Conservation (phyloP, 2,888 invertebrate species). For the Sinohyriopsis cumingii region DNA sequence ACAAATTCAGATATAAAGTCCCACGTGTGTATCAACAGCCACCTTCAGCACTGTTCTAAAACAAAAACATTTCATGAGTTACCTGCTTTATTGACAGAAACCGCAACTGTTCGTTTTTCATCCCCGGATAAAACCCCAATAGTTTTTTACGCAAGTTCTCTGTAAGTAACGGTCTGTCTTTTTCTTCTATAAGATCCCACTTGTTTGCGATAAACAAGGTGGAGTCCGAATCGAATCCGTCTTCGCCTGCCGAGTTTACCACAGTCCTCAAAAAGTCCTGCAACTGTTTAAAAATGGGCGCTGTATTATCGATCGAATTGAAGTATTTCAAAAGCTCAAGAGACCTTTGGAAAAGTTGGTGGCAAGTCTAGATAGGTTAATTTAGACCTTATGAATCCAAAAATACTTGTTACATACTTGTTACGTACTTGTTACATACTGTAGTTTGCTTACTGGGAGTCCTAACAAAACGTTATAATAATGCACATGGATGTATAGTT, state of each 20-base stretch:
- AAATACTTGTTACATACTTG: too few relatives aligned
- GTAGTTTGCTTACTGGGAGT: too few relatives aligned
- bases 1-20: too few relatives aligned
- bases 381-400: too few relatives aligned
- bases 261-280: constrained; percentile 52
- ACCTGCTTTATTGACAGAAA: constrained; percentile 54
- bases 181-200: constrained; percentile 56
- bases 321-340: too few relatives aligned
- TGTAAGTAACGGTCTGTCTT: constrained; percentile 48
- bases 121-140: constrained; percentile 46
- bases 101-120: constrained; percentile 49
- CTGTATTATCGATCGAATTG: background rate
- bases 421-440: too few relatives aligned
- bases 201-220: constrained; percentile 67
- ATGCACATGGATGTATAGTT: too few relatives aligned
- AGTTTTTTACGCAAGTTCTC: constrained; percentile 43
- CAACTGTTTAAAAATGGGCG: constrained; percentile 32
- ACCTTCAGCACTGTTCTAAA: too few relatives aligned
- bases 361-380: too few relatives aligned
- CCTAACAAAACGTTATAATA: too few relatives aligned
- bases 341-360: too few relatives aligned
- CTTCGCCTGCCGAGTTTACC: constrained; percentile 42
- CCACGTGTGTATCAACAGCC: too few relatives aligned
- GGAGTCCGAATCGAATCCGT: constrained; percentile 55
- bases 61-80: constrained; percentile 1